Percentiles rank a stretch among this genome's conserved stretches.
These are phyloP conservation scores for Lepus townsendii DNA, from an alignment of 2,797 vertebrate genomes.

Conservation along the genomic window DNA sequence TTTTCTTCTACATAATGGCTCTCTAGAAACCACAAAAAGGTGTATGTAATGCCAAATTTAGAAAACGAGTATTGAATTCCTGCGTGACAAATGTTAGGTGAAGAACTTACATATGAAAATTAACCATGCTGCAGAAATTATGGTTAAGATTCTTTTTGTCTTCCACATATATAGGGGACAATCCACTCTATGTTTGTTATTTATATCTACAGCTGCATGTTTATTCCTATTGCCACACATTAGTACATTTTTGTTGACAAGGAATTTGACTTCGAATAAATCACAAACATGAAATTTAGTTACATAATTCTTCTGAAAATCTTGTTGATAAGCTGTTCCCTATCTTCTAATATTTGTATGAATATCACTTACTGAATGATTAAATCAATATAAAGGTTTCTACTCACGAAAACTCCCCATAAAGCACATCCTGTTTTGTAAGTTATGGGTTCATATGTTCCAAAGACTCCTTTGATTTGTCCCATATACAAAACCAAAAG, in stretches of 20 bases:
- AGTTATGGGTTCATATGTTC: conserved; percentile 79
- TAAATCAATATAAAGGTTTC: conserved; percentile 54
- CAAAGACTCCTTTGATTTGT: conserved; percentile 80
- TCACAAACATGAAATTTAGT: conserved; percentile 12
- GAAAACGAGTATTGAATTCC: not conserved
- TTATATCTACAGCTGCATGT: not conserved
- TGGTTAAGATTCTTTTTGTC: not conserved
- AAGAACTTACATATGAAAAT: not conserved
- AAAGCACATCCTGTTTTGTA: conserved; percentile 75
- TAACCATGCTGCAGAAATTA: not conserved
- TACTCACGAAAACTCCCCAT: conserved; percentile 81
- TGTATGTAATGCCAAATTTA: not conserved
- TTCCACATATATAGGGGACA: not conserved
- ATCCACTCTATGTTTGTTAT: not conserved
- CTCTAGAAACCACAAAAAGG: not conserved
- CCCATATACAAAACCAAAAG: conserved; percentile 76
- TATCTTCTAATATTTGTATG: not conserved
- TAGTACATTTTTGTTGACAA: conserved; percentile 7
- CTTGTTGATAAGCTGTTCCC: conserved; percentile 24
- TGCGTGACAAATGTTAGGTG: not conserved
- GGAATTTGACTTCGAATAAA: conserved; percentile 42
- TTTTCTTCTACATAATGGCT: not conserved
- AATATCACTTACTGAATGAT: conserved; percentile 39
- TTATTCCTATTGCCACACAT: not conserved
- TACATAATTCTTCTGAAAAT: conserved; percentile 52